These are phyloP conservation scores for Apamea anceps DNA, from an alignment of 2,888 invertebrate species.

Conservation along the genomic window DNA sequence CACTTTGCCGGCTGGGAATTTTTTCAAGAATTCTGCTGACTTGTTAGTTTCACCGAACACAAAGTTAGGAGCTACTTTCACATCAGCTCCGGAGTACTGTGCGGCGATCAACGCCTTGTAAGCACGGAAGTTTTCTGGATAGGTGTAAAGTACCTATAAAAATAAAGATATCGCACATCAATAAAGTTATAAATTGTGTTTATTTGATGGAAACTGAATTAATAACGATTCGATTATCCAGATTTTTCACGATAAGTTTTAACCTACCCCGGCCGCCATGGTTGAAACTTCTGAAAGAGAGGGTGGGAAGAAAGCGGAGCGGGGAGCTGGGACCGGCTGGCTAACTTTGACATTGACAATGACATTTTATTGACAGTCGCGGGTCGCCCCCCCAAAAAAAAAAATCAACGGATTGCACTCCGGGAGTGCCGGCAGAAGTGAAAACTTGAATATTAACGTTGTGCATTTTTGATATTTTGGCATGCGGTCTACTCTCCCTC, in stretches of 20 bases:
- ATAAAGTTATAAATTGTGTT: constrained; percentile 37
- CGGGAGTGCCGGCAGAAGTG: too few relatives aligned
- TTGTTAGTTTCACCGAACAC: constrained; percentile 98
- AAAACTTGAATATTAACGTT: too few relatives aligned
- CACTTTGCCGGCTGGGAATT: constrained; percentile 99
- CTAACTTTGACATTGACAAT: constrained; percentile 72
- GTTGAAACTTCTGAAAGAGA: constrained; percentile 88
- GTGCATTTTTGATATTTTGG: too few relatives aligned
- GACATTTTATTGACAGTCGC: constrained; percentile 3
- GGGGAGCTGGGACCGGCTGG: constrained; percentile 39
- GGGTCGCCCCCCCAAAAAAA: background rate
- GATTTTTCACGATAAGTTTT: constrained; percentile 80
- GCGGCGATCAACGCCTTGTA: constrained; percentile 99
- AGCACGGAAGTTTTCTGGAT: constrained; percentile 99
- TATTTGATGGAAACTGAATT: constrained; percentile 59
- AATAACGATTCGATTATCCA: constrained; percentile 72
- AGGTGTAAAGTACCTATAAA: constrained; percentile 98
- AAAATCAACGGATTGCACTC: background rate
- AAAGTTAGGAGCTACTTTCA: constrained; percentile 96
- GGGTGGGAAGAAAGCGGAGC: constrained; percentile 67
- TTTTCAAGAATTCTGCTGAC: constrained; percentile 95
- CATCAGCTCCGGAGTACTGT: constrained; percentile 97
- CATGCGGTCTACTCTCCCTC: too few relatives aligned
- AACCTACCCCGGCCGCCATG: constrained; percentile 94
- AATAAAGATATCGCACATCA: constrained; percentile 77